A percentile compares a stretch with the other conserved stretches of the same genome.
phyloP scores from a whole-genome alignment of 2,113 vertebrate species.

The Caloenas nicobarica region DNA sequence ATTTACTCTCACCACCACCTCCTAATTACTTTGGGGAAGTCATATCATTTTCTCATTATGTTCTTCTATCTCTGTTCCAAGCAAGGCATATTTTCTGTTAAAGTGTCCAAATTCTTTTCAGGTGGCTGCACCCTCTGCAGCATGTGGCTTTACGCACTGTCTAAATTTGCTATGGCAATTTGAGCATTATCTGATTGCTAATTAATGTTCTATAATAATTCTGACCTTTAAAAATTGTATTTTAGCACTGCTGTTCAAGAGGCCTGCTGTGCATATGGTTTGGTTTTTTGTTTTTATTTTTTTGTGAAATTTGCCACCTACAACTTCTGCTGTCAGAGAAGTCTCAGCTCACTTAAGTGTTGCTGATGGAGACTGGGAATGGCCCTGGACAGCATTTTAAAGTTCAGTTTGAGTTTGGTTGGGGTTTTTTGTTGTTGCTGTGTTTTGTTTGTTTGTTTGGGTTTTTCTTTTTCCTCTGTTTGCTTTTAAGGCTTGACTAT shows the following conservation, averaged over 20 bases:
- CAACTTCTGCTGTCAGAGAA: not conserved
- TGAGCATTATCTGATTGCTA: constrained; percentile 32
- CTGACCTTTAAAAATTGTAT: constrained; percentile 57
- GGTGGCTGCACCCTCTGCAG: constrained; percentile 2
- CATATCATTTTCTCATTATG: constrained; percentile 4
- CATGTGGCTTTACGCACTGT: not conserved
- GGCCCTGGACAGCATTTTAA: not conserved
- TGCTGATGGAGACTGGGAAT: not conserved
- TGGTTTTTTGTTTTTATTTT: no score
- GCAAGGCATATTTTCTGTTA: not conserved
- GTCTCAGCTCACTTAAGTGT: not conserved
- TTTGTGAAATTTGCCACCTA: not conserved
- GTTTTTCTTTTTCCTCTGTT: not conserved
- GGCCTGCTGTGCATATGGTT: not conserved
- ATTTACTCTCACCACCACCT: not conserved
- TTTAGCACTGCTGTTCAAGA: constrained; percentile 1
- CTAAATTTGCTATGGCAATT: constrained; percentile 23
- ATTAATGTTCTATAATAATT: constrained; percentile 54
- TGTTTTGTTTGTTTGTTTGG: no score
- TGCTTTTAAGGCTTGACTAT: not conserved
- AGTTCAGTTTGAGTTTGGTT: not conserved
- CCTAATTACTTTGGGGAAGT: constrained; percentile 28
- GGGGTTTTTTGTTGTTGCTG: not conserved
- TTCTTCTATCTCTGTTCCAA: not conserved
- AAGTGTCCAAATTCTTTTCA: constrained; percentile 23